Evolutionary conservation across 1,140 invertebrate species (phyloP).

Genomic region (Delia radicum): DNA sequence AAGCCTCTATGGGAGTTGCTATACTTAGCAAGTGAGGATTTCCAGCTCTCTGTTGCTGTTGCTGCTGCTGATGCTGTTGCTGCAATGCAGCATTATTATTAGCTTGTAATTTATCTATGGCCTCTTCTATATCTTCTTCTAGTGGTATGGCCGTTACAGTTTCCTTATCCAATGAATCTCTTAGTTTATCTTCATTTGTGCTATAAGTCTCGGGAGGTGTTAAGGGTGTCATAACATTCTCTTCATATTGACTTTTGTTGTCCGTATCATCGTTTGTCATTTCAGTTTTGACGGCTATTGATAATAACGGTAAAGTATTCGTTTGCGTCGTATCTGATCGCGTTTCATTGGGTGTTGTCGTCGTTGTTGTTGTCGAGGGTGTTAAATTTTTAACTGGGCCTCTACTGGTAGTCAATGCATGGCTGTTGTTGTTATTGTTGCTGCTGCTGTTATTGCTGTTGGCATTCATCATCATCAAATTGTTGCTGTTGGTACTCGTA

Average conservation of each 20-base stretch:
- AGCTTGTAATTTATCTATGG: constrained; percentile 23
- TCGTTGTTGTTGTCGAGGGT: neutral
- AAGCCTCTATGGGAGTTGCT: constrained; percentile 36
- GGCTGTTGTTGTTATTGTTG: constrained; percentile 39
- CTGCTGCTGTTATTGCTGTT: constrained; percentile 41
- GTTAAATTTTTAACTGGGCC: constrained; percentile 50
- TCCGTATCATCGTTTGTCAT: constrained; percentile 30
- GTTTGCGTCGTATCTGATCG: neutral
- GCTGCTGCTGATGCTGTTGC: neutral
- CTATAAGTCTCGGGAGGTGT: constrained; percentile 50
- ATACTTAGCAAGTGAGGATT: constrained; percentile 1
- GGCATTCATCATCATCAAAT: constrained; percentile 31
- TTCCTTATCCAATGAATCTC: constrained; percentile 52
- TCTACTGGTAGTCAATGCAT: constrained; percentile 45
- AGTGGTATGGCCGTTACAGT: constrained; percentile 34
- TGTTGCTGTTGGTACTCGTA: constrained; percentile 32
- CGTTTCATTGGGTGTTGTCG: constrained; percentile 8
- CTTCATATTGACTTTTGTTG: constrained; percentile 50
- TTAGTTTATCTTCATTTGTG: constrained; percentile 39
- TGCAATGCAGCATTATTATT: neutral
- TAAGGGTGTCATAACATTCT: constrained; percentile 48
- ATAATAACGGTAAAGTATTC: neutral
- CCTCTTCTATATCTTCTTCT: constrained; percentile 22
- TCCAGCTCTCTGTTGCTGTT: neutral
- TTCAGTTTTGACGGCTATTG: constrained; percentile 29